These are phyloP conservation scores for Pelusios castaneus DNA, from an alignment of 2,113 vertebrate species.

Conservation along the genomic window DNA sequence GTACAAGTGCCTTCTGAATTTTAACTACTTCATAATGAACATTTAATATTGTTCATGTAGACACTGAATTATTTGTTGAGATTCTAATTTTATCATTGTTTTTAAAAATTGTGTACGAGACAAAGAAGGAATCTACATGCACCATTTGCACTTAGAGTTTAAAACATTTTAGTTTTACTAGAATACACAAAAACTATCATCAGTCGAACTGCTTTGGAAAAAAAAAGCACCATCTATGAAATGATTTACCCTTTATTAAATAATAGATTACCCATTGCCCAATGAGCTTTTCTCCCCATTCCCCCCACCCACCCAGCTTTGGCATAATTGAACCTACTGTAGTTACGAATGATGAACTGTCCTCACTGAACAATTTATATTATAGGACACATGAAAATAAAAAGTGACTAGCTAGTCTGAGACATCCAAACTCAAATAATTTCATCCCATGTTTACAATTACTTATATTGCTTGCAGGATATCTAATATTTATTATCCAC, in stretches of 20 bases:
- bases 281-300: background rate
- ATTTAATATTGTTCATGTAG: background rate
- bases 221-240: background rate
- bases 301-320: background rate
- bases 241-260: slow-evolving; percentile 8
- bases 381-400: background rate
- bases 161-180: background rate
- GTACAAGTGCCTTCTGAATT: slow-evolving; percentile 65
- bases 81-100: no score
- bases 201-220: background rate
- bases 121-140: background rate
- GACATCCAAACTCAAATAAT: background rate
- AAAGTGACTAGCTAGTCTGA: background rate
- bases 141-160: background rate
- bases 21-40: slow-evolving; percentile 25
- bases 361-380: slow-evolving; percentile 15
- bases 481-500: background rate
- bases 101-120: background rate
- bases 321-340: background rate
- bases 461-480: background rate
- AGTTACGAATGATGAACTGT: background rate
- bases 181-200: background rate
- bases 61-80: background rate
- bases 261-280: background rate
- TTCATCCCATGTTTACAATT: background rate